Evolutionary conservation across 1,140 invertebrate genomes (phyloP).

Genomic region (Hypsibius dujardini): DNA sequence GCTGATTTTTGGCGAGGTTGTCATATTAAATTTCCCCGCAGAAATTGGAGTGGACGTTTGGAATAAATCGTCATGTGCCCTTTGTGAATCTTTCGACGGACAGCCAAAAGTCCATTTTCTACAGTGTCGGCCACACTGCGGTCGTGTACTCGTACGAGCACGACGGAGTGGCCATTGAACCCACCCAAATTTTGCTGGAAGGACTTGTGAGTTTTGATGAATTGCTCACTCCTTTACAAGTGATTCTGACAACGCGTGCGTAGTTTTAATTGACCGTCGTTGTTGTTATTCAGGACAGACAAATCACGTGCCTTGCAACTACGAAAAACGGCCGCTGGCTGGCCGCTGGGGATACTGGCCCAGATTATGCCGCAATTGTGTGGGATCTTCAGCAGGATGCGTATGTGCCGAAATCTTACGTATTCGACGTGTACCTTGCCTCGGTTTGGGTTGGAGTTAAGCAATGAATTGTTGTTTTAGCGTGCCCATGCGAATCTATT

Average conservation of each 20-base stretch:
- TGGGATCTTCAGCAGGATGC: constrained; percentile 3
- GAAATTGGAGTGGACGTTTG: constrained; percentile 5
- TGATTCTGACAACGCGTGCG: not conserved
- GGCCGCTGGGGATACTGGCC: too few species aligned
- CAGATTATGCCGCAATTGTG: not conserved
- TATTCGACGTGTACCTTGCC: not conserved
- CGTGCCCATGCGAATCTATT: not conserved
- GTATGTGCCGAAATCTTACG: too few species aligned
- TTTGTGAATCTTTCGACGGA: not conserved
- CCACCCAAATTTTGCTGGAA: not conserved
- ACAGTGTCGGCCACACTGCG: not conserved
- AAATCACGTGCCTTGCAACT: not conserved
- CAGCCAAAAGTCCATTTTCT: not conserved
- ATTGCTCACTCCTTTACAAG: not conserved
- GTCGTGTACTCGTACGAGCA: not conserved
- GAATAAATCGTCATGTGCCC: not conserved
- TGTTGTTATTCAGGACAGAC: constrained; percentile 5
- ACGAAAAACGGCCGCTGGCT: too few species aligned
- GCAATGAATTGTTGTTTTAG: not conserved
- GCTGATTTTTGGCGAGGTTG: too few species aligned
- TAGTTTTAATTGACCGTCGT: not conserved
- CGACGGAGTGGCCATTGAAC: not conserved
- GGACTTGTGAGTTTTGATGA: not conserved
- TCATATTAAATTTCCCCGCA: too few species aligned
- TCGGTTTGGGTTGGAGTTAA: not conserved